phyloP scores from a whole-genome alignment of 2,113 vertebrate species.

The Cochlearius cochlearius region DNA sequence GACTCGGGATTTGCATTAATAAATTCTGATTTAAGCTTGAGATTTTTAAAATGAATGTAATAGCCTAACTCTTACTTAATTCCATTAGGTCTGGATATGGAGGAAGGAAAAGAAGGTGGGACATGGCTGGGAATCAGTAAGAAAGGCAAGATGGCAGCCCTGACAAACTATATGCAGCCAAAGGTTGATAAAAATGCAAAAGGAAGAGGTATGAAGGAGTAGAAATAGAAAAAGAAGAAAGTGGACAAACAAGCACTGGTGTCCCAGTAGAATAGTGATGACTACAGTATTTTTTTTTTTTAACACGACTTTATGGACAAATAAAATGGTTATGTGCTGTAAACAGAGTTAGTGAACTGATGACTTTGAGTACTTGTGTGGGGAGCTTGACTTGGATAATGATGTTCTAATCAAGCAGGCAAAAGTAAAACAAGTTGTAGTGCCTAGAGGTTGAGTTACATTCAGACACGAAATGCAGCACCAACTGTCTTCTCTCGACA shows the following conservation, averaged over 20 bases:
- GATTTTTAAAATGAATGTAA: neutral
- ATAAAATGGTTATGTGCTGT: neutral
- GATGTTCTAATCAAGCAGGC: neutral
- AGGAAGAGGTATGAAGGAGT: slow-evolving; percentile 82
- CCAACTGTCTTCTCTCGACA: neutral
- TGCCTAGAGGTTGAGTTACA: neutral
- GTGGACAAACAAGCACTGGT: neutral
- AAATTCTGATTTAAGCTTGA: neutral
- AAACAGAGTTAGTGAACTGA: neutral
- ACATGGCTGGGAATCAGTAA: slow-evolving; percentile 95
- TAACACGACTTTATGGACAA: neutral
- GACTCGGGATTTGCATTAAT: neutral
- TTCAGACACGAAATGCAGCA: neutral
- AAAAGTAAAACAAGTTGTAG: neutral
- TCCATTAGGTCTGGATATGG: slow-evolving; percentile 88
- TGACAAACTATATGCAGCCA: slow-evolving; percentile 94
- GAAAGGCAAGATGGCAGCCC: slow-evolving; percentile 86
- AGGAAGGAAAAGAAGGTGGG: slow-evolving; percentile 91
- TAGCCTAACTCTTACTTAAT: neutral
- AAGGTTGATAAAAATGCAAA: slow-evolving; percentile 78
- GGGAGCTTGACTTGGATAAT: neutral
- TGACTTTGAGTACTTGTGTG: neutral
- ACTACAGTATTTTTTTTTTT: neutral
- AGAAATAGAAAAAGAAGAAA: neutral
- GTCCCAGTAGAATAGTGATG: neutral